Conservation (phyloP, 2,888 invertebrate species). For the Parasteatoda lunata region DNA sequence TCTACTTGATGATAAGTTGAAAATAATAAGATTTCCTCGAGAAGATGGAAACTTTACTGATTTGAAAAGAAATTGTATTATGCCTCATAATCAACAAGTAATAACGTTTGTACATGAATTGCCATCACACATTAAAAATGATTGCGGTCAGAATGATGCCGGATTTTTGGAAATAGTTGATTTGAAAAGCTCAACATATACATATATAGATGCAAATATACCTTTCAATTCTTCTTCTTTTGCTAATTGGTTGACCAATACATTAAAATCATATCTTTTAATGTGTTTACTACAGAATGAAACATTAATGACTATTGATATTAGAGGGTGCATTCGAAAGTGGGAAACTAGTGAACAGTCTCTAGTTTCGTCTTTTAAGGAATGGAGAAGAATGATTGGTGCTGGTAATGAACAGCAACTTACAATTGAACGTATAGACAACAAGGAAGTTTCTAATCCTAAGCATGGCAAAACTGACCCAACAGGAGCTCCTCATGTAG, state of each 20-base stretch:
- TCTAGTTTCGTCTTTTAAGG: conserved; percentile 75
- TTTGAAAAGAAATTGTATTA: conserved; percentile 20
- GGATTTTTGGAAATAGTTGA: conserved; percentile 78
- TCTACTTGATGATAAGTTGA: conserved; percentile 6
- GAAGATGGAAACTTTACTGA: conserved; percentile 10
- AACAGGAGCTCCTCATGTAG: conserved; percentile 92
- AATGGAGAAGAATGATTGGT: conserved; percentile 77
- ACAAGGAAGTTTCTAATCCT: conserved; percentile 83
- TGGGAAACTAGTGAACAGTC: conserved; percentile 77
- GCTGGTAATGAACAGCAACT: conserved; percentile 71
- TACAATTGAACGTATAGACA: conserved; percentile 77
- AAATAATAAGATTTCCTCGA: conserved; percentile 39
- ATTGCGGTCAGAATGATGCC: conserved; percentile 72
- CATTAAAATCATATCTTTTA: conserved; percentile 75
- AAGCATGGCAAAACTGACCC: conserved; percentile 95
- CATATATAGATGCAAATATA: conserved; percentile 78
- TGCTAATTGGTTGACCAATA: conserved; percentile 75
- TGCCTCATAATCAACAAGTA: conserved; percentile 29
- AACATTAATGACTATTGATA: conserved; percentile 78
- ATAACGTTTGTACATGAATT: conserved; percentile 28
- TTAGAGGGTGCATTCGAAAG: conserved; percentile 77
- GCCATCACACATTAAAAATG: conserved; percentile 68
- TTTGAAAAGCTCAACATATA: conserved; percentile 75
- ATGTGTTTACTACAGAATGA: conserved; percentile 75
- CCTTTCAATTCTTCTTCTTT: conserved; percentile 73